Evolutionary conservation across 2,113 vertebrate species (phyloP).

Genomic region (Himantopus leucocephalus): DNA sequence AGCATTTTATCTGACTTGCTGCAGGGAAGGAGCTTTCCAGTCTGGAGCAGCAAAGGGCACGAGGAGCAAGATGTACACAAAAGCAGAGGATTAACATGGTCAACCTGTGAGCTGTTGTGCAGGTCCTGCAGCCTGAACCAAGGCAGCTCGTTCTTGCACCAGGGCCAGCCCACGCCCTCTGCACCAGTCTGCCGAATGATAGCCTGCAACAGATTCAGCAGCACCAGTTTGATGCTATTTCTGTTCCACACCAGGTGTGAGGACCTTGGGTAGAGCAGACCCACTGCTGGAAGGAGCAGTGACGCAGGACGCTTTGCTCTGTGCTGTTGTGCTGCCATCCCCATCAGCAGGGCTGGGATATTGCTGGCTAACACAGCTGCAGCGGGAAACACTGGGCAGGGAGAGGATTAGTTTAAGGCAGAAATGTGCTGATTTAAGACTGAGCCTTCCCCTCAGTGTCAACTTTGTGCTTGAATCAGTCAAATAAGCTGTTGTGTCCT

Average conservation of each 20-base stretch:
- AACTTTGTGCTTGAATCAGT: not conserved
- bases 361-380: not conserved
- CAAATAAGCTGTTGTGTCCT: not conserved
- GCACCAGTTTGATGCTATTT: not conserved
- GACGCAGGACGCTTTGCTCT: not conserved
- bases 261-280: not conserved
- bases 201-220: not conserved
- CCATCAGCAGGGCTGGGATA: not conserved
- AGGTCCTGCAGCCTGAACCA: not conserved
- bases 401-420: not conserved
- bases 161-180: not conserved
- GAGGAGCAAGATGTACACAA: not conserved
- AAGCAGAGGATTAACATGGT: not conserved
- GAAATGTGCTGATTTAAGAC: not conserved
- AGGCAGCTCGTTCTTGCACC: not conserved
- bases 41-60: not conserved
- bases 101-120: not conserved
- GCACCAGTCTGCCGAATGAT: rapidly evolving
- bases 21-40: not conserved
- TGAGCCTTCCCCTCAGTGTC: not conserved
- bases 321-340: not conserved
- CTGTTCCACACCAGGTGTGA: not conserved
- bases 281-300: not conserved
- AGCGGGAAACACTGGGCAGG: not conserved
- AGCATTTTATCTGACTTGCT: not conserved